Evolutionary conservation across 2,113 vertebrate species (phyloP).

Genomic region (Hippocampus comes): DNA sequence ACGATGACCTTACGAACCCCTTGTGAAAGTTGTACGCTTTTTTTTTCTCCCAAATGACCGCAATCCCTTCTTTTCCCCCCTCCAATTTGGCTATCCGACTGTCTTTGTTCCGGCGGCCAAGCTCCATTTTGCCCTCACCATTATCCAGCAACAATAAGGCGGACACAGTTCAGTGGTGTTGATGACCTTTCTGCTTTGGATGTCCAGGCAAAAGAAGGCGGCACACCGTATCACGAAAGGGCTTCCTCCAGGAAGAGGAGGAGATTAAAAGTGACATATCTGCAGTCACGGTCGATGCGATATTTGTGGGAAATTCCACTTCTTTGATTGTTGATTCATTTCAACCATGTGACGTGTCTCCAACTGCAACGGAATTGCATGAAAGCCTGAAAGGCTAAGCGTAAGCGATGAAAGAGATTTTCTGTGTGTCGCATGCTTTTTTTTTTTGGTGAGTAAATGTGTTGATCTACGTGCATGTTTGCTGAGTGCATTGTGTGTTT

Average conservation of each 20-base stretch:
- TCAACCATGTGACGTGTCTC: neutral
- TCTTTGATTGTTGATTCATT: neutral
- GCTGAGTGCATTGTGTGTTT: conserved; percentile 31
- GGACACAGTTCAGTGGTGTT: conserved; percentile 33
- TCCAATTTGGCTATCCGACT: conserved; percentile 21
- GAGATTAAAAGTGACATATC: neutral
- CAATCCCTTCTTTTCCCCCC: conserved; percentile 21
- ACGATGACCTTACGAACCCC: conserved; percentile 21
- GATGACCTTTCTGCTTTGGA: conserved; percentile 29
- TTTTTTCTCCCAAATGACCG: conserved; percentile 1
- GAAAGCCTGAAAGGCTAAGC: conserved; percentile 3
- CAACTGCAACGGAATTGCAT: conserved; percentile 2
- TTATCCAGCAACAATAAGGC: conserved; percentile 38
- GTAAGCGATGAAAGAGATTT: conserved; percentile 6
- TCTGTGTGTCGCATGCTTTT: neutral
- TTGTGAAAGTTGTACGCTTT: conserved; percentile 5
- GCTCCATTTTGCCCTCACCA: conserved; percentile 20
- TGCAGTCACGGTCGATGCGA: too few relatives aligned
- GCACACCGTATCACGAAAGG: conserved; percentile 5
- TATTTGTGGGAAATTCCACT: conserved; percentile 2
- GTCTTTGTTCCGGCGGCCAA: conserved; percentile 31
- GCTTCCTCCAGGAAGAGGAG: neutral
- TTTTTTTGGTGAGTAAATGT: conserved; percentile 5
- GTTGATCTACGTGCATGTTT: conserved; percentile 4
- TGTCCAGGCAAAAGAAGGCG: conserved; percentile 15